Evolutionary conservation across 2,888 invertebrate genomes (phyloP), one percentile per base, ranked within the genome.

Genomic region (Lamellibrachia satsuma): DNA sequence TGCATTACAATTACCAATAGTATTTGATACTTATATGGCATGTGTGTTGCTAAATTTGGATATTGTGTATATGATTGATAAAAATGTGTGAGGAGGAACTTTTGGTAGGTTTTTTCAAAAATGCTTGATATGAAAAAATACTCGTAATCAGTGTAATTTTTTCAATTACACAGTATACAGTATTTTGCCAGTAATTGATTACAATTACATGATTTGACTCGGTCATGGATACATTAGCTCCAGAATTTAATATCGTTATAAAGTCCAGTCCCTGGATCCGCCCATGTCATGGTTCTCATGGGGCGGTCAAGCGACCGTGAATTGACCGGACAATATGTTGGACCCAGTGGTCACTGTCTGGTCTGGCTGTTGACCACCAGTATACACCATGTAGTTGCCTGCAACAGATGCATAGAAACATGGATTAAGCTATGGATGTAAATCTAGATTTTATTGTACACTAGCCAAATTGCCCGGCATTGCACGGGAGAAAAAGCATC

Each of bases 281-380:
- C 22, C 75, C 75, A 0, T 15, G 75, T 75, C 75, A 90, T 9
- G 90, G 60, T 75, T 75, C 75, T 22, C 75, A 22, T 6, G 9
- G 27, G 90, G 52, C 22, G 92, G 52, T 92, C 55, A 92, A 15
- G 55, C n/a, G 51, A 93, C 90, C 39, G 27, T 90, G 90, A 93
- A 92, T 8, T 57, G 9, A 11, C 90, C 90, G 4, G 90, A 92
- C 60, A 95, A 92, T 15, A 95, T 93, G 92, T 95, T 95, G 8
- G 95, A 95, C 2, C 93, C 92, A 0, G 94, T 93, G n/a, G 22
- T 91, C 52, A 92, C 93, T 27, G 57, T 91, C 92, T 95, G 95
- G 91, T 93, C 91, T 15, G 95, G 95, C 92, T 95, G 95, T 91
- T 95, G 95, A 52, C 95, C 95, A 22, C 95, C 95, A 39, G 94